Base-by-base conservation (phyloP, 1,140 invertebrate species). In the Maconellicoccus hirsutus region DNA sequence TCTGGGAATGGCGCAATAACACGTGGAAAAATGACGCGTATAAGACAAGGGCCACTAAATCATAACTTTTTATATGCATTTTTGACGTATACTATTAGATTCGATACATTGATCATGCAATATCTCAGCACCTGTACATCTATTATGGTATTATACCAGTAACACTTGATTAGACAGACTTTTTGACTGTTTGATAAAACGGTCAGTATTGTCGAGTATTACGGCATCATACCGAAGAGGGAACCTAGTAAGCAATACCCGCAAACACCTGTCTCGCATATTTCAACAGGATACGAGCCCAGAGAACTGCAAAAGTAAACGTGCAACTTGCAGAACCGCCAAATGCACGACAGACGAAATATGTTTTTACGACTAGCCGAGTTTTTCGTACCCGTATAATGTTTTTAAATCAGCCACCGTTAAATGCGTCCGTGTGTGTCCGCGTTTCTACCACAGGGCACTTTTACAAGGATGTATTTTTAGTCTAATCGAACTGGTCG, bases 301-400 rank as follows among this genome's bases (percentile, higher is more conserved):
- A 33, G 29, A 52, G 10, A 52, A 52, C 42, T 52, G 42, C 42
- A 19, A 4, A 52, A 52, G 42, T 52, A 19, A 52, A 52, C 42
- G 6, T 52, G 42, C 16, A 52, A 52, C 12, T 52, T 52, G 42
- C 42, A 52, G 42, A 52, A 52, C 42, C 42, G 42, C 42, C 42
- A 52, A 52, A 52, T 52, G 42, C n/a, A 52, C 42, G 2, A 52
- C 42, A 52, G 42, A 52, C 42, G 42, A 52, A 52, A 52, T 52
- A 52, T 52, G 42, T 52, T 52, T 52, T 52, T 52, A 52, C 42
- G 42, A 33, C 29, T 33, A 33, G 29, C 29, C 29, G 29, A 33
- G 29, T 33, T 33, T 19, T 52, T 16, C 42, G 42, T 16, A 52
- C 42, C 42, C 42, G 42, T 52, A 52, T 52, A 52, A 52, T 52